A percentile compares a stretch with the other conserved stretches of the same genome.
Conservation (phyloP, 2,888 invertebrate species). For the Platycheirus rosarum region DNA sequence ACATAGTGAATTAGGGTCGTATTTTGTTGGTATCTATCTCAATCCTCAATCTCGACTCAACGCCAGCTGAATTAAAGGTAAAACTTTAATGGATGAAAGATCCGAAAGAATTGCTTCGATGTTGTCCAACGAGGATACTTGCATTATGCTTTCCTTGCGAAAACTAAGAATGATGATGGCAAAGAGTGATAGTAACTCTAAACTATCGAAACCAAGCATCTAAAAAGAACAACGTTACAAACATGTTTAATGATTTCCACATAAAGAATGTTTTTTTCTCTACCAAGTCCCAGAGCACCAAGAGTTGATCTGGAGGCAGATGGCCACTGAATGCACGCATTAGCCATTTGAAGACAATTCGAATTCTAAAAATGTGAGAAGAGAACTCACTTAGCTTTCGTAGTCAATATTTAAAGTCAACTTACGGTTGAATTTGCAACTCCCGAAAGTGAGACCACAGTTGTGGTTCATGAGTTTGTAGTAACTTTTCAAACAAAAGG, state of each 20-base stretch:
- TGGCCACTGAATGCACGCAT: conserved; percentile 98
- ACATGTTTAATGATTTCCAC: not conserved
- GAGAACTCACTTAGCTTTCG: too few species aligned
- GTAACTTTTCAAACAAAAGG: conserved; percentile 92
- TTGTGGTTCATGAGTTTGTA: conserved; percentile 95
- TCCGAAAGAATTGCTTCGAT: conserved; percentile 94
- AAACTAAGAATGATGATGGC: conserved; percentile 93
- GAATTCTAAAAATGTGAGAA: conserved; percentile 85
- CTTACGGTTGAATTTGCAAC: conserved; percentile 95
- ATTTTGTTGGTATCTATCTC: not conserved
- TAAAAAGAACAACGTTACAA: conserved; percentile 58
- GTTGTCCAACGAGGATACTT: conserved; percentile 88
- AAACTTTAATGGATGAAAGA: conserved; percentile 92
- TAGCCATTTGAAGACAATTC: conserved; percentile 97
- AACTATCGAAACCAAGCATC: conserved; percentile 94
- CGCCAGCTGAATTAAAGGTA: conserved; percentile 92
- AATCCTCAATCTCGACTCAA: conserved; percentile 87
- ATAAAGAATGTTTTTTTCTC: too few species aligned
- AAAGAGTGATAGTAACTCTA: conserved; percentile 94
- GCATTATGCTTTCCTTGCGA: conserved; percentile 92
- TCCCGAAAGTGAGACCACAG: conserved; percentile 96
- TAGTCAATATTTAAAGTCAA: conserved; percentile 77
- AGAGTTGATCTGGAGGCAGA: conserved; percentile 94
- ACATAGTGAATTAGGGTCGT: not conserved
- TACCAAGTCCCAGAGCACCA: conserved; percentile 95